Conservation (phyloP, 2,888 invertebrate genomes). For the Rotaria macrura region DNA sequence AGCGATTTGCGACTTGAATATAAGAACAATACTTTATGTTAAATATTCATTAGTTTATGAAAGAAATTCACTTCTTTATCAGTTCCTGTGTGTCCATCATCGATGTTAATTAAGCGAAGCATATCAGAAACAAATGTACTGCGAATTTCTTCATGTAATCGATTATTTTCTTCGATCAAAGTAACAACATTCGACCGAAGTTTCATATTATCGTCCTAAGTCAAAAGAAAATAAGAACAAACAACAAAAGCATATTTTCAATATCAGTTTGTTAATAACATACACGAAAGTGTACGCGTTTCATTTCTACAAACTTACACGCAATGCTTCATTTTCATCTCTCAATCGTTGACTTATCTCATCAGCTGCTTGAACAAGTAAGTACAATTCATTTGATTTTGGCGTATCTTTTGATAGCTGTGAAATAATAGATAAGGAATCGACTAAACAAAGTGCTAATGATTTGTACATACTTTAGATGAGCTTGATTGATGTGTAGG, state of each 20-base stretch:
- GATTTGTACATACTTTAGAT: slow-evolving; percentile 10
- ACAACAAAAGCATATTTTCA: too few relatives aligned
- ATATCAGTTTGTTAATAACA: neutral
- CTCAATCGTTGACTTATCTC: slow-evolving; percentile 10
- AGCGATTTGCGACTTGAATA: neutral
- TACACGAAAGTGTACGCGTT: neutral
- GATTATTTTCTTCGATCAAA: slow-evolving; percentile 27
- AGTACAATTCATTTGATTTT: neutral
- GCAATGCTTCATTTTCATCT: slow-evolving; percentile 14
- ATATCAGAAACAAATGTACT: slow-evolving; percentile 29
- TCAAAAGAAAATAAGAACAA: neutral
- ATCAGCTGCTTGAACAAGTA: slow-evolving; percentile 6
- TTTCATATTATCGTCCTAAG: neutral
- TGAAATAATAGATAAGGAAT: neutral
- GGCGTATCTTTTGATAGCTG: neutral
- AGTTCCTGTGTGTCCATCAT: neutral
- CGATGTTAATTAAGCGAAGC: neutral
- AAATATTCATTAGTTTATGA: neutral
- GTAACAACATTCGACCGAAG: slow-evolving; percentile 17
- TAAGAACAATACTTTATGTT: neutral
- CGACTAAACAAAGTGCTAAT: neutral
- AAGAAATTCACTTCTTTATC: neutral
- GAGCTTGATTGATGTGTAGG: neutral
- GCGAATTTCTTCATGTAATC: slow-evolving; percentile 26
- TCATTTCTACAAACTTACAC: neutral